A percentile compares a stretch with the other conserved stretches of the same genome.
Evolutionary conservation across 2,888 invertebrate genomes (phyloP).

Genomic region (Microdon myrmicae): DNA sequence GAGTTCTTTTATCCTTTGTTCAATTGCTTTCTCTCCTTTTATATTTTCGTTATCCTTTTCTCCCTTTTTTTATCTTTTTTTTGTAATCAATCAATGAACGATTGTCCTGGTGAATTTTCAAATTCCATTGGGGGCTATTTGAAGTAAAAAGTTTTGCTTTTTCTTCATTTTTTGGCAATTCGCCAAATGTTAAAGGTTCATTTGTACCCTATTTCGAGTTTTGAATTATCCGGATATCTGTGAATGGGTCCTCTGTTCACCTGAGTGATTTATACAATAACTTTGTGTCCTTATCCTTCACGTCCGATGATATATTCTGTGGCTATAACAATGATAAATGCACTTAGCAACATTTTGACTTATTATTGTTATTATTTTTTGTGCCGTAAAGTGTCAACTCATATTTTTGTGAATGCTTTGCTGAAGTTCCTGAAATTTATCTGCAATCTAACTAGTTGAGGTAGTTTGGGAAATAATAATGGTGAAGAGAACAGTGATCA

Average conservation of each 20-base stretch:
- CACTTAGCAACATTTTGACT: slow-evolving; percentile 31
- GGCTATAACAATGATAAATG: slow-evolving; percentile 39
- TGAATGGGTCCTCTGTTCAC: slow-evolving; percentile 46
- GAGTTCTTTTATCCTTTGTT: slow-evolving; percentile 18
- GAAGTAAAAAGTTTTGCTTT: slow-evolving; percentile 18
- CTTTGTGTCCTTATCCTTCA: background rate
- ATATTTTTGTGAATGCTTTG: slow-evolving; percentile 5
- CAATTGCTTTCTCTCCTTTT: slow-evolving; percentile 17
- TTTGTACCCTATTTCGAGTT: slow-evolving; percentile 9
- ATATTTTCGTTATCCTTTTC: slow-evolving; percentile 24
- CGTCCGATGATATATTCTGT: slow-evolving; percentile 23
- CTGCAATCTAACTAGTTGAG: too few relatives aligned
- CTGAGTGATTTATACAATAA: slow-evolving; percentile 43
- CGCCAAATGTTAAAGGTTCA: slow-evolving; percentile 40
- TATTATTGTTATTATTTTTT: slow-evolving; percentile 17
- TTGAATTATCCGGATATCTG: too few relatives aligned
- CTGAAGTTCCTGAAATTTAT: too few relatives aligned
- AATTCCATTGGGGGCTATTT: slow-evolving; percentile 29
- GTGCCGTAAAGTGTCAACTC: slow-evolving; percentile 12
- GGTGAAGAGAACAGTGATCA: slow-evolving; percentile 28
- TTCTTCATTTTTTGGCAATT: slow-evolving; percentile 47
- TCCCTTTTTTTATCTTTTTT: slow-evolving; percentile 43
- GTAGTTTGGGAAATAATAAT: slow-evolving; percentile 5
- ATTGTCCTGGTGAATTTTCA: slow-evolving; percentile 32
- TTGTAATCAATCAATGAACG: slow-evolving; percentile 49